phyloP scores from a whole-genome alignment of 2,888 invertebrate species.

The Pterostichus niger region DNA sequence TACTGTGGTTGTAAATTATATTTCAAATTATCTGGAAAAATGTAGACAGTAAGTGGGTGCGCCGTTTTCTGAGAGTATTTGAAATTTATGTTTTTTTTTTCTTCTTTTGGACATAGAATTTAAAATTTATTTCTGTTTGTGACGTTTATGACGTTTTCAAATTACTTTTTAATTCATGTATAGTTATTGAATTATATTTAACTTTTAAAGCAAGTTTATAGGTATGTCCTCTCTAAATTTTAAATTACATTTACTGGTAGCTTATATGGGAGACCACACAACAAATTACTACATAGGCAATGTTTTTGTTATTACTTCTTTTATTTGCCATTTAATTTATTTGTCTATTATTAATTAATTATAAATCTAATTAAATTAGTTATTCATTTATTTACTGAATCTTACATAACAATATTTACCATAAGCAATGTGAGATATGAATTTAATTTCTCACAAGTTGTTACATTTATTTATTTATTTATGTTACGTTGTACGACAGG shows the following conservation, averaged over 20 bases:
- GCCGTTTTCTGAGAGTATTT: constrained; percentile 16
- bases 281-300: neutral
- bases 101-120: constrained; percentile 36
- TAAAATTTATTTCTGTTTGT: constrained; percentile 49
- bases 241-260: neutral
- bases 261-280: neutral
- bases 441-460: too few species aligned
- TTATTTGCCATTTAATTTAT: too few species aligned
- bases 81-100: constrained; percentile 45
- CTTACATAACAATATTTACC: too few species aligned
- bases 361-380: too few species aligned
- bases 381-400: too few species aligned
- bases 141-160: constrained; percentile 64
- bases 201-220: neutral
- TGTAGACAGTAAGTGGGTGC: constrained; percentile 54
- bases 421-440: too few species aligned
- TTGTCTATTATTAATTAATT: too few species aligned
- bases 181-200: constrained; percentile 54
- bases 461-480: too few species aligned
- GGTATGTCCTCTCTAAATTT: neutral
- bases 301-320: too few species aligned
- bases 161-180: constrained; percentile 64
- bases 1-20: constrained; percentile 54
- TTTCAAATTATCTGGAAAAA: constrained; percentile 53
- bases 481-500: too few species aligned